Base-by-base conservation (phyloP, 30 jellyfish, hydroid and myxozoan genomes). In the Rhopilema esculentum region DNA sequence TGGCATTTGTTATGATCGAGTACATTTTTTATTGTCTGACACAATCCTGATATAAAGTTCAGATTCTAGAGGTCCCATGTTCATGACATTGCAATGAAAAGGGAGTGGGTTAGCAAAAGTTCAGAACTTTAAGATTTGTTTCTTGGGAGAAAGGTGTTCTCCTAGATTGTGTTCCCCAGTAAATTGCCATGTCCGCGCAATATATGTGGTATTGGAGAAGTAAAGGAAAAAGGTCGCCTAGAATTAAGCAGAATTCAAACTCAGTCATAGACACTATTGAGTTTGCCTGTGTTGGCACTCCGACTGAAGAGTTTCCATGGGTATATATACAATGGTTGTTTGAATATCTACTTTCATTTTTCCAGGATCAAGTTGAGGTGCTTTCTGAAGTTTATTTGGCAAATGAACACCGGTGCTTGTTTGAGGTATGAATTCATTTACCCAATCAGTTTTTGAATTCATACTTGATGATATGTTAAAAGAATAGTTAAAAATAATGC, bases 371-470 rank as follows among this genome's bases (percentile, higher is more conserved):
- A 77, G 93, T 65, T 6, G 97, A 90, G 53, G 69, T 80, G 9
- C 83, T 89, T n/a, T 49, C 97, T 24, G 96, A 86, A 69, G 97
- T 87, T 48, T 72, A 68, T 83, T 79, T 89, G 64, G 99, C 99
- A 0, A 70, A 70, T 86, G 94, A 86, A n/a, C 97, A 95, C 52
- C 72, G 69, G 28, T 50, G 65, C 32, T 63, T 95, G 68, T 95
- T 95, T 85, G 88, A 91, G 80, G 99, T 90, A 90, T 64, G 97
- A 15, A 75, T 40, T 40, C 9, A 40, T 40, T 6, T 25, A n/a
- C 88, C n/a, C 8, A 15, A 49, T 15, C 22, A 57, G 19, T 8
- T 57, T 57, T 18, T 4, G 4, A 57, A 8, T 57, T 22, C 69
- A 22, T 57, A 25, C 22, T 57, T 25, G 19, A 25, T 57, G 24